Conservation (phyloP, 2,888 invertebrate genomes). For the Ametastegia equiseti region DNA sequence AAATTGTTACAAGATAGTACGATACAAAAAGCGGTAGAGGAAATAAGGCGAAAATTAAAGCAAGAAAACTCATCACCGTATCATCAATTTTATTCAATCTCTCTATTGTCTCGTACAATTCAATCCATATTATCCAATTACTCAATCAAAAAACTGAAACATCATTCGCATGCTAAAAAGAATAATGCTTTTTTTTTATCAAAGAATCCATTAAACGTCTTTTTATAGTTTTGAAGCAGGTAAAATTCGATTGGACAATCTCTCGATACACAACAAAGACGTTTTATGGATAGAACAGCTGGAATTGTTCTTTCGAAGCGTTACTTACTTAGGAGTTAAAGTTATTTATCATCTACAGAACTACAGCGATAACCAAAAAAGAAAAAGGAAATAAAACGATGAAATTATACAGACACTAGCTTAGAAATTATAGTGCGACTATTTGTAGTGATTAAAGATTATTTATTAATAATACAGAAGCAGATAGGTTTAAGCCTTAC, state of each 20-base stretch:
- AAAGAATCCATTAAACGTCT: background rate
- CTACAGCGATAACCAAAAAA: background rate
- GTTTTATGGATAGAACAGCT: background rate
- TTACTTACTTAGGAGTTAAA: background rate
- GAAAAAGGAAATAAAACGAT: background rate
- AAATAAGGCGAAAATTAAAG: conserved; percentile 30
- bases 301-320: background rate
- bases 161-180: background rate
- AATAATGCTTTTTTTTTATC: no score
- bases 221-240: background rate
- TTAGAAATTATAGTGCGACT: background rate
- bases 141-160: background rate
- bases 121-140: background rate
- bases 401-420: background rate
- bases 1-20: no score
- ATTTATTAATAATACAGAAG: conserved; percentile 13
- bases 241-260: background rate
- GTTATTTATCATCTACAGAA: background rate
- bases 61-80: conserved; percentile 9
- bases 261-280: background rate
- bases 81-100: conserved; percentile 36
- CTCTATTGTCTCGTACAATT: conserved; percentile 15
- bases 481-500: background rate
- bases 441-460: conserved; percentile 1
- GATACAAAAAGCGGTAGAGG: conserved; percentile 16